Percentiles rank a stretch among this genome's conserved stretches.
Conservation (phyloP, 2,888 invertebrate genomes). For the Galeopsomyia nigrocyanea region DNA sequence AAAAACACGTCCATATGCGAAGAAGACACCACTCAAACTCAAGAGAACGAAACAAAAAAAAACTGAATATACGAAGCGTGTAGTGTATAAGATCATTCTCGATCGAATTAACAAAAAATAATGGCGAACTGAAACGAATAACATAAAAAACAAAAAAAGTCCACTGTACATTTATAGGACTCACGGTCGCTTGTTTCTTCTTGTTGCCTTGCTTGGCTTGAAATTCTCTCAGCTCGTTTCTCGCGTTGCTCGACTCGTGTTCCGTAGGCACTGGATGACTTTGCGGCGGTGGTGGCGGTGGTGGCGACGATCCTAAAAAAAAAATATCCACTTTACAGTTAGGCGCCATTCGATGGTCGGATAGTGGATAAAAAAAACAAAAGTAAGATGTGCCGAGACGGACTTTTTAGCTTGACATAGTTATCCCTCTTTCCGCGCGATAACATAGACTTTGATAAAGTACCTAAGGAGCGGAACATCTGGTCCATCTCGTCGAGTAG, state of each 20-base stretch:
- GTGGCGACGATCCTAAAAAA: constrained; percentile 63
- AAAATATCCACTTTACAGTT: not conserved
- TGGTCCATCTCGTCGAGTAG: constrained; percentile 91
- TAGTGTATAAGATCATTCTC: not conserved
- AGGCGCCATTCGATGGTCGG: not conserved
- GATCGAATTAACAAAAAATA: constrained; percentile 28
- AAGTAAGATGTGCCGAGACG: not conserved
- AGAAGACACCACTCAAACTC: constrained; percentile 28
- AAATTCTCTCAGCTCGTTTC: constrained; percentile 79
- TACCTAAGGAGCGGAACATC: constrained; percentile 78
- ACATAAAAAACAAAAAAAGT: constrained; percentile 53
- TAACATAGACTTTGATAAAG: not conserved
- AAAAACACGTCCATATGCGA: constrained; percentile 37
- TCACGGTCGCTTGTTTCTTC: constrained; percentile 73
- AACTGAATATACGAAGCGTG: constrained; percentile 39
- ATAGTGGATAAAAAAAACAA: too few species aligned
- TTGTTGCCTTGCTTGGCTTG: constrained; percentile 70
- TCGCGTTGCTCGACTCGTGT: constrained; percentile 75
- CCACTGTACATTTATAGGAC: constrained; percentile 66
- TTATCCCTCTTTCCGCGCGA: not conserved
- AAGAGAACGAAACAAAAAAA: constrained; percentile 57
- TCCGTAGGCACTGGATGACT: constrained; percentile 63
- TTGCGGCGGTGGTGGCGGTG: constrained; percentile 60
- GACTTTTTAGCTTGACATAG: not conserved
- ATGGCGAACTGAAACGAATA: constrained; percentile 50